These are phyloP conservation scores for Megaceryle torquata DNA, from an alignment of 2,113 vertebrate genomes.

Conservation along the genomic window DNA sequence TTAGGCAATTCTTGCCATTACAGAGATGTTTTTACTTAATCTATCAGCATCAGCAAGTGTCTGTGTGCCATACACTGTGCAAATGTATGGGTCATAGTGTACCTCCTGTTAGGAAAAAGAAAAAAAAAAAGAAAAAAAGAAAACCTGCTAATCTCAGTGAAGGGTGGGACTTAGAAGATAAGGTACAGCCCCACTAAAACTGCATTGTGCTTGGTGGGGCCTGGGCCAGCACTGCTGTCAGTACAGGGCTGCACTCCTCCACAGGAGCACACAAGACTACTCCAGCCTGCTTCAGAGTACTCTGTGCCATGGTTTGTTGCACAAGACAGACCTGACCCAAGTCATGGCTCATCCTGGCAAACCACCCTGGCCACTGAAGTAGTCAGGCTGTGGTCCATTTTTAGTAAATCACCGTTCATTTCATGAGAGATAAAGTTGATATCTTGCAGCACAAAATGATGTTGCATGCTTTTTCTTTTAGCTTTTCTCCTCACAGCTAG, in stretches of 20 bases:
- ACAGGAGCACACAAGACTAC: not conserved
- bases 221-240: not conserved
- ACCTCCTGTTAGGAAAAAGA: not conserved
- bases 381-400: not conserved
- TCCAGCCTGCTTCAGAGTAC: not conserved
- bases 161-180: not conserved
- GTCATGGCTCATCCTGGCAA: not conserved
- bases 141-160: not conserved
- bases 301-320: accelerated
- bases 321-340: not conserved
- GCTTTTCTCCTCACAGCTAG: not conserved
- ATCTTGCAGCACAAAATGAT: not conserved
- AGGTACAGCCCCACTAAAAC: not conserved
- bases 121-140: accelerated
- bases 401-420: not conserved
- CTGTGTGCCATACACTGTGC: not conserved
- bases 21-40: not conserved
- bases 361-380: not conserved
- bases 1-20: not conserved
- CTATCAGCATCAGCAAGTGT: not conserved
- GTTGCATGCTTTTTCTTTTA: not conserved
- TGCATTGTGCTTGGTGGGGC: not conserved
- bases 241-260: not conserved
- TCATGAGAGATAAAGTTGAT: not conserved
- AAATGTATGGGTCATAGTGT: not conserved